phyloP scores from a whole-genome alignment of 1,140 invertebrate genomes.

The Temnothorax longispinosus region DNA sequence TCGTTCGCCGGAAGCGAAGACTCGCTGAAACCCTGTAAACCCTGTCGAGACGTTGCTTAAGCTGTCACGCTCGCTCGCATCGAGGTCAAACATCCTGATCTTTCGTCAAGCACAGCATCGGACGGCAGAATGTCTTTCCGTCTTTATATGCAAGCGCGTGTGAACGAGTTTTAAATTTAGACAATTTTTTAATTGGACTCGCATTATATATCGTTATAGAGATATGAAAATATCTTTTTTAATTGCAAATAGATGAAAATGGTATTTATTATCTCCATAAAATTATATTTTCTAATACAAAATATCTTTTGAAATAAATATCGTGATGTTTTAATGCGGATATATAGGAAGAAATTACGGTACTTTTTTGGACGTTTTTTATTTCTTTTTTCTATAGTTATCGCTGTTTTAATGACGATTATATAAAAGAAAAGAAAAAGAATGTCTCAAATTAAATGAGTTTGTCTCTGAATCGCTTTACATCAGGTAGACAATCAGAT shows the following conservation, averaged over 20 bases:
- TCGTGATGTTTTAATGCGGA: background rate
- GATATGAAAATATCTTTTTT: background rate
- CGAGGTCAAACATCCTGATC: constrained; percentile 34
- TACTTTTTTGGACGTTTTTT: background rate
- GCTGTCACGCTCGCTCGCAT: constrained; percentile 43
- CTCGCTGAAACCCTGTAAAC: constrained; percentile 57
- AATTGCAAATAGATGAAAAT: background rate
- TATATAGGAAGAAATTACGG: background rate
- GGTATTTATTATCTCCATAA: background rate
- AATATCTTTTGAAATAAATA: background rate
- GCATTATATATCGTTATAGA: background rate
- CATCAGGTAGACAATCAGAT: background rate
- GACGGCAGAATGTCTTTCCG: background rate
- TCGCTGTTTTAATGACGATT: background rate
- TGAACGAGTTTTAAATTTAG: background rate
- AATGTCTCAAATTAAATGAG: background rate
- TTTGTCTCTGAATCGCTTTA: constrained; percentile 7
- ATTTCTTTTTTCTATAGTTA: background rate
- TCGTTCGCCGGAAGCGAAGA: constrained; percentile 65
- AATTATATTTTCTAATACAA: background rate
- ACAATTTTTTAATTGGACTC: background rate
- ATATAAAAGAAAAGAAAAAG: background rate
- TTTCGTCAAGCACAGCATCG: background rate
- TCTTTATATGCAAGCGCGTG: background rate
- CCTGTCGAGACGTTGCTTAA: constrained; percentile 57